Conservation (phyloP, 2,888 invertebrate species). For the Bellardia pandia region DNA sequence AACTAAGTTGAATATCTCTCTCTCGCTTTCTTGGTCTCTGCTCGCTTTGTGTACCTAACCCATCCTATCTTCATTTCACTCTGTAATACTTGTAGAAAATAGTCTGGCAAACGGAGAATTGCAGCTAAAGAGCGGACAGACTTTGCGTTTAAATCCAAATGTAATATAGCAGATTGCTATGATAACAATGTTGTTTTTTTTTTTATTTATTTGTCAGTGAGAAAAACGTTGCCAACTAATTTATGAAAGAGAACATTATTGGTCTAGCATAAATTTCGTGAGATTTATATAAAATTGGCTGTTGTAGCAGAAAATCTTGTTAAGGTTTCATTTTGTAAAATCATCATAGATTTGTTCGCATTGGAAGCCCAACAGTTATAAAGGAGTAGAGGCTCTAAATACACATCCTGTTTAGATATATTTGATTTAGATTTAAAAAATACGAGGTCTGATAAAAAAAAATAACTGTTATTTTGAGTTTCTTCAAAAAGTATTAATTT, state of each 20-base stretch:
- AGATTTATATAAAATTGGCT: no score
- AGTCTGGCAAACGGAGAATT: neutral
- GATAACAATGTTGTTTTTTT: conserved; percentile 39
- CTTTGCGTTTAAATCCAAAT: conserved; percentile 21
- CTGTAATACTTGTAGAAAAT: neutral
- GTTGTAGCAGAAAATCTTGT: no score
- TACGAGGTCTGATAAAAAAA: no score
- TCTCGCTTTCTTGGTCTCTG: neutral
- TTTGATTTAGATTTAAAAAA: no score
- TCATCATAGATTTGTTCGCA: no score
- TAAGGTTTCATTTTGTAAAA: no score
- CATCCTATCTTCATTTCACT: neutral
- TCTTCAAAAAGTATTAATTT: no score
- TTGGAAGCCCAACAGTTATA: no score
- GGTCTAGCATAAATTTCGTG: neutral
- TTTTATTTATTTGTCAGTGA: neutral
- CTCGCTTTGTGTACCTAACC: neutral
- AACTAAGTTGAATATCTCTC: conserved; percentile 8
- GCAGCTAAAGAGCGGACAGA: conserved; percentile 37
- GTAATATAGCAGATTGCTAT: conserved; percentile 21
- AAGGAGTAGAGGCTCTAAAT: no score
- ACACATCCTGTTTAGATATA: no score
- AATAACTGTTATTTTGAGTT: no score
- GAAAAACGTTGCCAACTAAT: conserved; percentile 23
- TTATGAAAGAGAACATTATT: neutral